phyloP scores from a whole-genome alignment of 2,888 invertebrate genomes.

The Philonicus albiceps region DNA sequence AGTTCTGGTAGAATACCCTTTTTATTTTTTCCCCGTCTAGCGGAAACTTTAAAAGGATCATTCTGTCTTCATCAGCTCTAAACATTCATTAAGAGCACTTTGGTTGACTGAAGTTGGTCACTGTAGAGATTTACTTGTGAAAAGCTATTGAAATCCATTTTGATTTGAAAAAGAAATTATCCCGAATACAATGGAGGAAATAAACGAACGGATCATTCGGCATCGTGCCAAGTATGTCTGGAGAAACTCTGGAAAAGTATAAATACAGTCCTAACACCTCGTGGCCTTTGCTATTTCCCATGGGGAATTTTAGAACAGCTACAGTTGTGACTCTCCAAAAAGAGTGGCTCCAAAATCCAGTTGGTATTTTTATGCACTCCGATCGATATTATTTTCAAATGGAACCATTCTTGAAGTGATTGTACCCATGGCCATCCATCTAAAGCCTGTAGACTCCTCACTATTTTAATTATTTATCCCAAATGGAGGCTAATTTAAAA shows the following conservation, averaged over 20 bases:
- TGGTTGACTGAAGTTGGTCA: background rate
- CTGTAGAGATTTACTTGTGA: background rate
- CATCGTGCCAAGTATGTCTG: background rate
- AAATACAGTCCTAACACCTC: background rate
- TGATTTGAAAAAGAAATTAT: background rate
- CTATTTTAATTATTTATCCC: background rate
- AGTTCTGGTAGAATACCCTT: background rate
- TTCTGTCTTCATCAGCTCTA: background rate
- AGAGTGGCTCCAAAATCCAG: background rate
- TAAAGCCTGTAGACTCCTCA: background rate
- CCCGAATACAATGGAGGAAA: background rate
- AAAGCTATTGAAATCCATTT: background rate
- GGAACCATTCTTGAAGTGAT: background rate
- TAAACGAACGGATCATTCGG: background rate
- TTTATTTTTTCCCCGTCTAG: background rate
- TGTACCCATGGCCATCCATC: background rate
- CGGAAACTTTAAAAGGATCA: background rate
- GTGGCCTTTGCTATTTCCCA: background rate
- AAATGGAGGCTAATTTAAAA: background rate
- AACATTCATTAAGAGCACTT: background rate
- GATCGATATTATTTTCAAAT: background rate
- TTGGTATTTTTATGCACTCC: background rate
- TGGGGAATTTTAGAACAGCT: background rate
- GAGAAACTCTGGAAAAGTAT: background rate
- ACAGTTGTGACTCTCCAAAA: background rate